Percentiles rank a stretch among this genome's conserved stretches.
Conservation (phyloP, 1,140 invertebrate genomes). For the Plodia interpunctella region DNA sequence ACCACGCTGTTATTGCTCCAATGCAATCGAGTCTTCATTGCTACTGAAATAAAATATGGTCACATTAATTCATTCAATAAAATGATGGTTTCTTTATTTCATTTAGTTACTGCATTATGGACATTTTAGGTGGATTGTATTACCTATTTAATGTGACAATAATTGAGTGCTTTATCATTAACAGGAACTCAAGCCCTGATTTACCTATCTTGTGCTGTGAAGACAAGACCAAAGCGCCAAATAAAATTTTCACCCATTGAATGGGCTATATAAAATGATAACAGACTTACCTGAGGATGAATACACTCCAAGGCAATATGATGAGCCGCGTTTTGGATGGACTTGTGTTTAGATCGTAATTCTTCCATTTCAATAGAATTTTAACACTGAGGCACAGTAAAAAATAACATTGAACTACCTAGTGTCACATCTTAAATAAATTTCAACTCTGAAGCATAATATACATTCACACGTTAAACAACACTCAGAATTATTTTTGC, state of each 20-base stretch:
- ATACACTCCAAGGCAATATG: constrained; percentile 66
- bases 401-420: background rate
- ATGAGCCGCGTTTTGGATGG: constrained; percentile 58
- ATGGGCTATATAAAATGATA: background rate
- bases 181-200: too few species aligned
- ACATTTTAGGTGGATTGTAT: too few species aligned
- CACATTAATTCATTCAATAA: background rate
- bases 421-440: constrained; percentile 12
- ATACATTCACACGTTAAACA: background rate
- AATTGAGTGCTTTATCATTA: too few species aligned
- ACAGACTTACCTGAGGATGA: constrained; percentile 51
- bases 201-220: too few species aligned
- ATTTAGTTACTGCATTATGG: too few species aligned
- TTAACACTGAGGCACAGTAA: background rate
- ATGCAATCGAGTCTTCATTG: constrained; percentile 18
- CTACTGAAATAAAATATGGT: constrained; percentile 14
- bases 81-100: too few species aligned
- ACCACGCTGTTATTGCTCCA: background rate
- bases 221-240: too few species aligned
- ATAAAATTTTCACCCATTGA: too few species aligned
- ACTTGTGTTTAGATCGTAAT: constrained; percentile 55
- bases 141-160: too few species aligned
- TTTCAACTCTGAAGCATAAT: background rate
- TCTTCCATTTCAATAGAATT: constrained; percentile 52
- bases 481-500: constrained; percentile 1